Base-by-base conservation (phyloP, 2,888 invertebrate species). In the Lissonota sp. region DNA sequence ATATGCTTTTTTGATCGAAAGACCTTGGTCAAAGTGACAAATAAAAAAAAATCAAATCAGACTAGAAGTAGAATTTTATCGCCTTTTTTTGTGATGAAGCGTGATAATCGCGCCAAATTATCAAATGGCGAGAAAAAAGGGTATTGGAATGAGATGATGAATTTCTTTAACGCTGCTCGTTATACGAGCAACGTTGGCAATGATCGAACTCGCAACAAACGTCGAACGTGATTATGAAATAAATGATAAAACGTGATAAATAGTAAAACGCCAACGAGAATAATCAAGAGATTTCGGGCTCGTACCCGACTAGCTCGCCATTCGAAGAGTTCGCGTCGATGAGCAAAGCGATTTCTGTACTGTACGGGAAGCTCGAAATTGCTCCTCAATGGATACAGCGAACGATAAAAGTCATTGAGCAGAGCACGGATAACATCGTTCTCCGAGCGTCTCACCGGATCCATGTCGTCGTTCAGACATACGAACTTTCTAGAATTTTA, bases 391-490 rank as follows among this genome's bases (percentile, higher is more conserved):
- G 97, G 97, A 89, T 96, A 95, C 12, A 97, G 90, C 0, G 96
- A 95, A 80, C 96, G 93, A 90, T 96, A 97, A 88, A 97, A 96
- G 88, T 97, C 97, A 83, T 95, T 94, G 58, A 97, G 92, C 39
- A 97, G 93, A 49, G 96, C 95, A 72, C 95, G 94, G 39, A 96
- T 94, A 72, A 96, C 92, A 87, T 95, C 94, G 85, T 96, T 96
- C 83, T 96, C 95, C 4, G 93, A 93, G 40, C 93, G 92, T 64
- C 95, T 94, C 6, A 91, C 90, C 8, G 95, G 94, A 86, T 96
- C 95, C 90, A 97, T 93, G 89, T 97, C 96, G 87, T 97, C 97
- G 91, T 97, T 97, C 63, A 97, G 93, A 89, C 97, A 97, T 58
- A 97, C 94, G 87, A 97, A 97, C 92, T 97, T 97, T 86, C 96